These are phyloP conservation scores for Lanistes nyassanus DNA, from an alignment of 1,140 invertebrate species.

Conservation along the genomic window DNA sequence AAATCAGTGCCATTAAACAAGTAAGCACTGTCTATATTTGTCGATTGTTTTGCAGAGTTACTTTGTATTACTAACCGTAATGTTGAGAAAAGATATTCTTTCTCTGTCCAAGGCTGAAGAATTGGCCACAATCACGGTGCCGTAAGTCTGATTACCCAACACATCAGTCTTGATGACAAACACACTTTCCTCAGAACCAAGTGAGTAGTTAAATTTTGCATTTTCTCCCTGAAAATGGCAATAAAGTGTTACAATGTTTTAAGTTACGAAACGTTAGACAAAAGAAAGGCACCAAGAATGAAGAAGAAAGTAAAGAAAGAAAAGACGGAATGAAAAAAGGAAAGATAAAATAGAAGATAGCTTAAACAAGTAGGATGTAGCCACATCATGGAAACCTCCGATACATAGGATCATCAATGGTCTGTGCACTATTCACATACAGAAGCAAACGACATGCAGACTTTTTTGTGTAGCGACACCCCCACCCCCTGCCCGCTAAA, in stretches of 20 bases:
- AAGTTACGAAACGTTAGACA: too few species aligned
- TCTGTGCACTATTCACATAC: too few species aligned
- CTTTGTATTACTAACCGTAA: slow-evolving; percentile 1
- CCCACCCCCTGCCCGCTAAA: too few species aligned
- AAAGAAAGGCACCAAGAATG: background rate
- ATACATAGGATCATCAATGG: too few species aligned
- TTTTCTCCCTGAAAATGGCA: background rate
- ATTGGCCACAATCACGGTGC: background rate
- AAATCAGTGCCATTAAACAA: background rate
- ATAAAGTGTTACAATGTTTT: background rate
- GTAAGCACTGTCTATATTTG: too few species aligned
- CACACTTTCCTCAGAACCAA: background rate
- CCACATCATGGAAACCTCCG: too few species aligned
- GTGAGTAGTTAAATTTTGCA: slow-evolving; percentile 1
- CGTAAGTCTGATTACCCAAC: background rate
- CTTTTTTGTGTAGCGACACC: too few species aligned
- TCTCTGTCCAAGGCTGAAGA: background rate
- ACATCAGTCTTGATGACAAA: background rate
- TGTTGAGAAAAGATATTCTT: background rate
- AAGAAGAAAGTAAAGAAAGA: background rate
- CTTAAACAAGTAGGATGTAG: too few species aligned
- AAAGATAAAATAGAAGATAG: background rate
- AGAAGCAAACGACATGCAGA: too few species aligned
- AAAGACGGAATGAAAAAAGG: background rate
- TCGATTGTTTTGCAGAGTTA: too few species aligned